Evolutionary conservation across 2,888 invertebrate species (phyloP), one percentile per base, ranked within the genome.

Genomic region (Thymelicus sylvestris): DNA sequence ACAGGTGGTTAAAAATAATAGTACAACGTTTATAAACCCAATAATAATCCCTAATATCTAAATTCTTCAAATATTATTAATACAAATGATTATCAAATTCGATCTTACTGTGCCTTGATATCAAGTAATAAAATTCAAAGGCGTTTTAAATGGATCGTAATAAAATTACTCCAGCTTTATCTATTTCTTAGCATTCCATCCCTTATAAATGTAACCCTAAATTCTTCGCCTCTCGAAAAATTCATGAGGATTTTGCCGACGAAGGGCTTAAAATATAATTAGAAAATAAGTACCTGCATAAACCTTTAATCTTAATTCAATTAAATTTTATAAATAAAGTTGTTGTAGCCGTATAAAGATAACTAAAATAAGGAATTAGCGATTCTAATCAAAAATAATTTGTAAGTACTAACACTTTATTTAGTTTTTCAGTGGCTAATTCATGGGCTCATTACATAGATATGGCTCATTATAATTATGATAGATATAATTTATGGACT

Each of bases 141-240:
- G 44, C 44, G 44, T 62, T 44, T 44, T 62, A 62, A 62, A 44
- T 19, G 61, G 61, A 47, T 39, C 19, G 44, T 13, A 44, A 62
- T 62, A 62, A 62, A 62, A 62, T 62, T 19, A 44, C 44, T 62
- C 19, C 3, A 62, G 44, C 61, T 47, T 44, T 24, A 62, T 47
- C 61, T 62, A 47, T 47, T 62, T 19, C 61, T 19, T 47, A 62
- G 24, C 61, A 62, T 62, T 62, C 61, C 61, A 47, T 62, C 44
- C 48, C 48, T 31, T 63, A 31, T 3, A 38, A 57, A 57, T 57
- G 44, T 48, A 50, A 48, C 50, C 31, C n/a, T 63, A 63, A 63
- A 50, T 64, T 50, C 48, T 64, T 64, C 38, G n/a, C 64, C 64
- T 38, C 50, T 38, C 38, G 38, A 64, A 38, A 50, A 64, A 64